These are phyloP conservation scores for Apodemus sylvaticus DNA, from an alignment of 2,113 vertebrate genomes.

Conservation along the genomic window DNA sequence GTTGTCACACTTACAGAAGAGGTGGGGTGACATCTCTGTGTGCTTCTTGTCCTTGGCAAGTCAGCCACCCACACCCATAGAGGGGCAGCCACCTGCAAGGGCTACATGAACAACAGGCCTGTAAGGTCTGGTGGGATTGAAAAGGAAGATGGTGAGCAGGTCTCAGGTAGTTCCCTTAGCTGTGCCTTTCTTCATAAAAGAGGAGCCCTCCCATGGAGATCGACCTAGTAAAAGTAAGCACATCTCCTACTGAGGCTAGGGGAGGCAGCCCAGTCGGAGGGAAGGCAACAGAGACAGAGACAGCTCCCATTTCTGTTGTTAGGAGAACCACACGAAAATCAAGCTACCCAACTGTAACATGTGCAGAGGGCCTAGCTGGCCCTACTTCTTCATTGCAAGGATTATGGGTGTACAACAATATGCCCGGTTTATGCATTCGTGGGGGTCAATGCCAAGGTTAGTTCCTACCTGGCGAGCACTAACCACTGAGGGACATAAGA, in stretches of 20 bases:
- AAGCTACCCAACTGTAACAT: no score
- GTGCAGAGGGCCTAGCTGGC: no score
- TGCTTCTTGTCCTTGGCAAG: slow-evolving; percentile 75
- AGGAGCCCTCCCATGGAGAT: no score
- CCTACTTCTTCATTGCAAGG: background rate
- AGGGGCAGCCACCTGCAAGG: slow-evolving; percentile 81
- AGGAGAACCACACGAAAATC: no score
- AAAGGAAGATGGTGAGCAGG: background rate
- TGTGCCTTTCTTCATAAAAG: background rate
- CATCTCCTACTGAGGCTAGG: no score
- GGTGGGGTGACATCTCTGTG: slow-evolving; percentile 71
- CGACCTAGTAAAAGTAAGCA: no score
- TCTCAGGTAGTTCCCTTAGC: background rate
- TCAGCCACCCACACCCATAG: slow-evolving; percentile 44
- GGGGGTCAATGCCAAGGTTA: background rate
- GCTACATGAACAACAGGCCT: slow-evolving; percentile 79
- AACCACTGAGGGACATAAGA: background rate
- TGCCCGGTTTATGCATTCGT: background rate
- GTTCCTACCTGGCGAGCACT: background rate
- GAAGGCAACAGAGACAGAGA: no score
- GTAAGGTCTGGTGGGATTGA: slow-evolving; percentile 71
- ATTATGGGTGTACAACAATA: background rate
- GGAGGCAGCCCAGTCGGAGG: no score
- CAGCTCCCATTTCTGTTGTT: no score
- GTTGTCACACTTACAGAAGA: slow-evolving; percentile 62